phyloP scores from a whole-genome alignment of 2,113 vertebrate genomes.

The Octodon degus region DNA sequence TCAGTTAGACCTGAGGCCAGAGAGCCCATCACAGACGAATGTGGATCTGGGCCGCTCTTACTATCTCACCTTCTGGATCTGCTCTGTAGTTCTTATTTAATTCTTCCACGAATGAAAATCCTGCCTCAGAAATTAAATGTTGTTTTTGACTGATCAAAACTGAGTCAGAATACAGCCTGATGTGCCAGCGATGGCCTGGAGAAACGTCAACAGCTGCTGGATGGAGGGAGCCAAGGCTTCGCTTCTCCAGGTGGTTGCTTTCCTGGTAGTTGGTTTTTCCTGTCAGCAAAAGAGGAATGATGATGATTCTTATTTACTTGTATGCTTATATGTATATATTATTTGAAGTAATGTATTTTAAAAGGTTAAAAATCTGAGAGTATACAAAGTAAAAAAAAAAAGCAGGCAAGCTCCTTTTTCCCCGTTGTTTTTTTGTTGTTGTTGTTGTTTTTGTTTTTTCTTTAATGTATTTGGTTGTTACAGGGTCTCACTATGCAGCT shows the following conservation, averaged over 20 bases:
- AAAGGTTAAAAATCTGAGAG: background rate
- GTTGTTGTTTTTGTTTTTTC: too few relatives aligned
- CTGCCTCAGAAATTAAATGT: constrained; percentile 18
- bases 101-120: background rate
- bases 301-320: background rate
- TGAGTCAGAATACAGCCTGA: background rate
- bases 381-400: background rate
- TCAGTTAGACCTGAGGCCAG: background rate
- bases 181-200: background rate
- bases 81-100: background rate
- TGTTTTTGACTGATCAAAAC: background rate
- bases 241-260: background rate
- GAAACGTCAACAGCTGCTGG: background rate
- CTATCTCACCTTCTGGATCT: background rate
- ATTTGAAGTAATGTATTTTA: background rate
- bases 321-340: background rate
- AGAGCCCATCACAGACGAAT: background rate
- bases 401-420: background rate
- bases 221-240: background rate
- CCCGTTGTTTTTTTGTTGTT: background rate
- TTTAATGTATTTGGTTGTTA: too few relatives aligned
- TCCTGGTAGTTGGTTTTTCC: constrained; percentile 2
- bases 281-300: background rate
- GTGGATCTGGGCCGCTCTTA: background rate
- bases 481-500: too few relatives aligned